These are phyloP conservation scores for Phylloscopus trochiloides DNA, from an alignment of 2,113 vertebrate genomes.

Conservation along the genomic window DNA sequence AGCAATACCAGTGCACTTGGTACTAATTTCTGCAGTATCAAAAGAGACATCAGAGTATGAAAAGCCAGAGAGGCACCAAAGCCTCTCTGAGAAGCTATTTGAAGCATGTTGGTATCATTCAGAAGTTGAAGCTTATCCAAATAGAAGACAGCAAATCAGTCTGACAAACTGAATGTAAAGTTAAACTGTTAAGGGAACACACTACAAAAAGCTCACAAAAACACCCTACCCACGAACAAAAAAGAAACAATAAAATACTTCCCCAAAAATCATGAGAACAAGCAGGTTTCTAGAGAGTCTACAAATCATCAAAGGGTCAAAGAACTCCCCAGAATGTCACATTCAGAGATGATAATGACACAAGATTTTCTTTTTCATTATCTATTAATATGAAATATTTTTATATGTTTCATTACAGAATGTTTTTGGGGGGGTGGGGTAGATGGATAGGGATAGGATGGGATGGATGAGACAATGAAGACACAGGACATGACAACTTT, in stretches of 20 bases:
- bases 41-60: neutral
- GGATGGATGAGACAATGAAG: rapidly evolving
- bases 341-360: neutral
- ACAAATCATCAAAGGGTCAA: neutral
- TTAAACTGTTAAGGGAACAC: neutral
- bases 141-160: neutral
- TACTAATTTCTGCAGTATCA: neutral
- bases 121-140: neutral
- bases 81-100: neutral
- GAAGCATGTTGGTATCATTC: neutral
- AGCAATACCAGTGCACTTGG: neutral
- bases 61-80: neutral
- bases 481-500: neutral
- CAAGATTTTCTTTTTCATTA: neutral
- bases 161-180: neutral
- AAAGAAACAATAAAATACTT: neutral
- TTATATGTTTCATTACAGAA: neutral
- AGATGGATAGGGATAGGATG: neutral
- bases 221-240: neutral
- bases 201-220: neutral
- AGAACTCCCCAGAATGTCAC: neutral
- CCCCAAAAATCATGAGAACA: neutral
- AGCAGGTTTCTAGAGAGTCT: neutral
- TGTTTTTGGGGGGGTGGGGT: neutral
- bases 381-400: neutral